A percentile compares a stretch with the other conserved stretches of the same genome.
These are phyloP conservation scores for Clanis bilineata DNA, from an alignment of 2,888 invertebrate genomes.

Conservation along the genomic window DNA sequence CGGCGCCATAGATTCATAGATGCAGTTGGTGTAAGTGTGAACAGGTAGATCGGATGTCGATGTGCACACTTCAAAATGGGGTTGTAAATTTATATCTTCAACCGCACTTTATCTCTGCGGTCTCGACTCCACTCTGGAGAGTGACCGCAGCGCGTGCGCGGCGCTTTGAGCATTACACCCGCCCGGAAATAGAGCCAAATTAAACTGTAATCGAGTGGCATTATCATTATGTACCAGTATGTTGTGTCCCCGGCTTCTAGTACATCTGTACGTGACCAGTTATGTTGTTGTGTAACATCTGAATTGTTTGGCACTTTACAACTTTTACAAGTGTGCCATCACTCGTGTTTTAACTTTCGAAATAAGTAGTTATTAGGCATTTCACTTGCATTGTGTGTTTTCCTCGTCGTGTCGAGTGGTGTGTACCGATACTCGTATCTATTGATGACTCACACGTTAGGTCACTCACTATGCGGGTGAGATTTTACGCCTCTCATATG, in stretches of 20 bases:
- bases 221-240: background rate
- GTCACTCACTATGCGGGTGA: slow-evolving; percentile 11
- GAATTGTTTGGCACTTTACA: background rate
- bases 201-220: slow-evolving; percentile 7
- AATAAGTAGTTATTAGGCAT: slow-evolving; percentile 9
- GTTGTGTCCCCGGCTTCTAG: background rate
- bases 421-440: background rate
- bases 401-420: background rate
- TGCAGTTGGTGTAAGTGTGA: background rate
- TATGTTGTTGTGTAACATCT: background rate
- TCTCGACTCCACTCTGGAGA: slow-evolving; percentile 32
- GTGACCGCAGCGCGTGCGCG: slow-evolving; percentile 47
- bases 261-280: background rate
- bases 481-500: slow-evolving; percentile 7
- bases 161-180: slow-evolving; percentile 30
- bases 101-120: slow-evolving; percentile 52
- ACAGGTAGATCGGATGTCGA: background rate
- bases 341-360: background rate
- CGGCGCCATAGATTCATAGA: too few species aligned
- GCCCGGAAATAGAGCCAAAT: slow-evolving; percentile 35
- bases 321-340: background rate
- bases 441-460: background rate
- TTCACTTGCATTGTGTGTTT: slow-evolving; percentile 2
- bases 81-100: slow-evolving; percentile 22
- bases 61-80: background rate